These are phyloP conservation scores for Cyprinodon diabolis DNA, from an alignment of 2,797 vertebrate species.

Conservation along the genomic window DNA sequence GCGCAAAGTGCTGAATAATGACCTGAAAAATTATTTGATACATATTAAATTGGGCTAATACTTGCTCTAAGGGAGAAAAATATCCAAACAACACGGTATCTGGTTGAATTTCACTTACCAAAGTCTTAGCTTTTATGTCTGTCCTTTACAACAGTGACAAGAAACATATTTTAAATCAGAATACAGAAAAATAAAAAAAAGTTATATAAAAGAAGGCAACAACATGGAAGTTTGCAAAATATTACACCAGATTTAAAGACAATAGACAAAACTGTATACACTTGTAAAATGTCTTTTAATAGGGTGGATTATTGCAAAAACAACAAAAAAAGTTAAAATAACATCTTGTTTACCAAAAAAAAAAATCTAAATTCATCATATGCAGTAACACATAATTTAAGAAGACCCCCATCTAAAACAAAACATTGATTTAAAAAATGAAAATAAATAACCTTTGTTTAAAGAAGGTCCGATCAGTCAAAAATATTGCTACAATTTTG, in stretches of 20 bases:
- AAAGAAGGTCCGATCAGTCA: constrained; percentile 44
- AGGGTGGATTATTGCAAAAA: constrained; percentile 37
- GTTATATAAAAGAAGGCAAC: neutral
- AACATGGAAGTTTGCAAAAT: neutral
- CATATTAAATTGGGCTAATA: no score
- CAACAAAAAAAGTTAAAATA: constrained; percentile 41
- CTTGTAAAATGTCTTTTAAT: constrained; percentile 74
- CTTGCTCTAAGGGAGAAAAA: neutral
- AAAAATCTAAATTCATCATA: constrained; percentile 54
- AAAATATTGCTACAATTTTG: constrained; percentile 15
- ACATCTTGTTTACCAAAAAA: constrained; percentile 46
- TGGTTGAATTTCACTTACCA: neutral
- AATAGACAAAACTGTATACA: constrained; percentile 7
- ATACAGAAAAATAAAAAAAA: neutral
- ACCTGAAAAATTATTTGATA: no score
- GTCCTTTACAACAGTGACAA: neutral
- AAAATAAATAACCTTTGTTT: constrained; percentile 32
- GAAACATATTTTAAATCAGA: neutral
- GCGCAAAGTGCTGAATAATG: no score
- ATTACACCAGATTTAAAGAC: constrained; percentile 5
- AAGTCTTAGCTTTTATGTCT: neutral
- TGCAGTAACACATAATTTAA: constrained; percentile 57
- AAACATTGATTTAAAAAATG: constrained; percentile 33
- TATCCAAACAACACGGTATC: neutral
- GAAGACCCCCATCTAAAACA: constrained; percentile 53